A percentile compares a stretch with the other conserved stretches of the same genome.
Conservation (phyloP, 2,888 invertebrate genomes). For the Lithodes maja region DNA sequence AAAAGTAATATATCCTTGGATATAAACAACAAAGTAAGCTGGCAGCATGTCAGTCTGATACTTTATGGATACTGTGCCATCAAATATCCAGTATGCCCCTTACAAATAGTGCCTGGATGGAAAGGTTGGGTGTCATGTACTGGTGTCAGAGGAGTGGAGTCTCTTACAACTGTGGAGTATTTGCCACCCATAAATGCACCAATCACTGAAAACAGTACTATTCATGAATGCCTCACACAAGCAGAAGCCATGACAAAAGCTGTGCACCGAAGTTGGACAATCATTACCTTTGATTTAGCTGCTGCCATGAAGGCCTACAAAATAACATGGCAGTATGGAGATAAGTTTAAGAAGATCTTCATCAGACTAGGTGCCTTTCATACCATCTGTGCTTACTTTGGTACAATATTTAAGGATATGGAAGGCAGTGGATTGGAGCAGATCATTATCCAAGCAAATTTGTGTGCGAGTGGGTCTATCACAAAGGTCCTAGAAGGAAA, state of each 20-base stretch:
- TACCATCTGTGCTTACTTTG: conserved; percentile 5
- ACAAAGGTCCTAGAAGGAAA: conserved; percentile 13
- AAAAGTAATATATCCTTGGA: neutral
- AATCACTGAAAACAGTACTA: neutral
- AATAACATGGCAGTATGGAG: conserved; percentile 10
- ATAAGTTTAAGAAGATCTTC: conserved; percentile 5
- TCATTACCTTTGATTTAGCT: neutral
- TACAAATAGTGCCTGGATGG: neutral
- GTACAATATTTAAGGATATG: conserved; percentile 10
- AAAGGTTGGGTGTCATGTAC: neutral
- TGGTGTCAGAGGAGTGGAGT: neutral
- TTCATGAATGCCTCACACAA: neutral
- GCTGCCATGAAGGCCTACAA: neutral
- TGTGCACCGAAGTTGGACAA: neutral
- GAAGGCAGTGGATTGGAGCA: conserved; percentile 37
- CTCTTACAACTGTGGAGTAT: neutral
- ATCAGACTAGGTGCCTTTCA: conserved; percentile 26
- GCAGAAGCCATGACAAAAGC: conserved; percentile 4
- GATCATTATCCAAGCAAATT: conserved; percentile 24
- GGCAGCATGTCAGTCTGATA: neutral
- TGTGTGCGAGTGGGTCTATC: conserved; percentile 32
- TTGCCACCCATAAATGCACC: neutral
- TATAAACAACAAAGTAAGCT: neutral
- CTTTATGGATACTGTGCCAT: neutral
- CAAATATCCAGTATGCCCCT: neutral